Percentiles rank a stretch among this genome's conserved stretches.
Conservation (phyloP, 2,888 invertebrate species). For the Amblyjoppa proteus region DNA sequence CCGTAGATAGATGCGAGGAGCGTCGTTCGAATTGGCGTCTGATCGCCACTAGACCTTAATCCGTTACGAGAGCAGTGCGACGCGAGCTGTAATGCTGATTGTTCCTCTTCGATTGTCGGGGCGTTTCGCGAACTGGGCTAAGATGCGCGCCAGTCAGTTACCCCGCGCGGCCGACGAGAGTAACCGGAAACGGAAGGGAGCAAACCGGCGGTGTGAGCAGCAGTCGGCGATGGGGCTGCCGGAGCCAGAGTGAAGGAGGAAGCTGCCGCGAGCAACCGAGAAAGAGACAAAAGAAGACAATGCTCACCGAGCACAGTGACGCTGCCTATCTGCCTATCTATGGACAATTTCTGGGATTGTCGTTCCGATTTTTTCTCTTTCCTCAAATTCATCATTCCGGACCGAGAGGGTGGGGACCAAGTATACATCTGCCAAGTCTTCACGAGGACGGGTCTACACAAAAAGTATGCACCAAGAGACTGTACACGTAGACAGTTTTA, state of each 20-base stretch:
- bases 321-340: conserved; percentile 14
- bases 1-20: conserved; percentile 61
- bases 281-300: conserved; percentile 36
- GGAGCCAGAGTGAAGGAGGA: conserved; percentile 28
- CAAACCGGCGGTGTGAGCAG: conserved; percentile 24
- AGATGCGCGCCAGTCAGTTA: conserved; percentile 66
- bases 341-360: conserved; percentile 37
- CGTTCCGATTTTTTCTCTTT: conserved; percentile 40
- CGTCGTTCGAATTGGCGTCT: conserved; percentile 70
- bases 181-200: conserved; percentile 62
- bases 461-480: no score
- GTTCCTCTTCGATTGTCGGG: conserved; percentile 72
- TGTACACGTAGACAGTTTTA: no score
- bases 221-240: conserved; percentile 27
- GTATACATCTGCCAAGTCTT: no score
- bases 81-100: conserved; percentile 73
- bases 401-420: not conserved
- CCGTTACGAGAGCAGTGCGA: conserved; percentile 72
- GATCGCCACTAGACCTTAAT: conserved; percentile 83
- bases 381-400: conserved; percentile 20
- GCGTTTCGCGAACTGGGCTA: conserved; percentile 75
- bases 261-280: conserved; percentile 23
- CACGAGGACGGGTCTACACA: no score
- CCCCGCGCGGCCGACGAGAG: conserved; percentile 32
- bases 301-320: conserved; percentile 9